phyloP scores from a whole-genome alignment of 2,113 vertebrate species.

The Atrichornis clamosus region DNA sequence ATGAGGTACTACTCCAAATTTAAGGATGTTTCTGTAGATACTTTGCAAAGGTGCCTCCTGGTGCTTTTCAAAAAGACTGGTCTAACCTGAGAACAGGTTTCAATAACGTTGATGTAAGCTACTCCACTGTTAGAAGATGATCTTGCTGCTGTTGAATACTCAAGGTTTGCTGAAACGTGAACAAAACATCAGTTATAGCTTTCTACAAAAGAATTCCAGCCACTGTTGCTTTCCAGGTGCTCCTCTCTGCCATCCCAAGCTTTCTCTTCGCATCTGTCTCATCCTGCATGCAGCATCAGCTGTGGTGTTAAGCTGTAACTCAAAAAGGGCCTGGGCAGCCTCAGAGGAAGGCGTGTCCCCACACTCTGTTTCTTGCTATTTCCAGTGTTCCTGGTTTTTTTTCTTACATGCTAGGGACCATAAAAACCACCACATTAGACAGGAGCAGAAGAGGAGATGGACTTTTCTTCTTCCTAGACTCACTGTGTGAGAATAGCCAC shows the following conservation, averaged over 20 bases:
- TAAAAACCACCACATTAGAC: not conserved
- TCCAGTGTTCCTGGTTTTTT: not conserved
- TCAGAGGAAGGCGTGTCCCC: not conserved
- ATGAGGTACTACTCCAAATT: not conserved
- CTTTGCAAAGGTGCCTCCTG: not conserved
- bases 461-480: not conserved
- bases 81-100: not conserved
- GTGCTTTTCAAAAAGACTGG: not conserved
- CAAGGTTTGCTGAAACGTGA: not conserved
- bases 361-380: not conserved
- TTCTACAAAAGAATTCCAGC: not conserved
- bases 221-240: not conserved
- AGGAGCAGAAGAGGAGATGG: not conserved
- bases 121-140: not conserved
- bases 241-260: not conserved
- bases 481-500: not conserved
- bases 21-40: not conserved
- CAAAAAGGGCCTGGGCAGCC: not conserved
- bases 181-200: not conserved
- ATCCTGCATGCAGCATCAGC: not conserved
- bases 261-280: not conserved
- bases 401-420: not conserved
- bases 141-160: not conserved
- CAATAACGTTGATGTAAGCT: not conserved
- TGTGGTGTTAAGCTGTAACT: rapidly evolving